Conservation (phyloP, 2,113 vertebrate genomes). For the Isurus oxyrinchus region DNA sequence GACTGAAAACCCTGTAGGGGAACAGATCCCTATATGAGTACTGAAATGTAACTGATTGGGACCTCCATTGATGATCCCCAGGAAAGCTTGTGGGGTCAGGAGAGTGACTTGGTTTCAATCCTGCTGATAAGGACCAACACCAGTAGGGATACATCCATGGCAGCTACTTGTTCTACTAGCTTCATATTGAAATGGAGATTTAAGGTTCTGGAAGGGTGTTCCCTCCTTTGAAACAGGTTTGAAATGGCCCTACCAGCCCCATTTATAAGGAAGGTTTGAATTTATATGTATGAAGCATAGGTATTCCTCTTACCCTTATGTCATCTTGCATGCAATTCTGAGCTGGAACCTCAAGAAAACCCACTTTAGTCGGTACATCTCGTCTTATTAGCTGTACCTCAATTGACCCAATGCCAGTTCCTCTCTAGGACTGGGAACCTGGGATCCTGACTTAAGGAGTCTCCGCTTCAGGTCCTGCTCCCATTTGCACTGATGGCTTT, state of each 20-base stretch:
- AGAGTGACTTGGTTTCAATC: neutral
- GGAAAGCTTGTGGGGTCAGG: neutral
- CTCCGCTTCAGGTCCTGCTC: neutral
- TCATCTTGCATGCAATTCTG: neutral
- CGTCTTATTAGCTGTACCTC: neutral
- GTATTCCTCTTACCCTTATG: neutral
- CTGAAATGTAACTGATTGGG: neutral
- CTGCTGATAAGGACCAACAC: neutral
- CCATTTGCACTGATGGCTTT: neutral
- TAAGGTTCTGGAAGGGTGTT: neutral
- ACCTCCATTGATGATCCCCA: neutral
- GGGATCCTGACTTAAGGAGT: neutral
- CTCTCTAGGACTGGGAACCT: neutral
- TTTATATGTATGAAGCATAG: too few relatives aligned
- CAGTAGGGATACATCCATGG: neutral
- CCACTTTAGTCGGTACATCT: neutral
- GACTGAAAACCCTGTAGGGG: neutral
- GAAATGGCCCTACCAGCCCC: neutral
- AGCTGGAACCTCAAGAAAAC: neutral
- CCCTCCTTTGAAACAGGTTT: neutral
- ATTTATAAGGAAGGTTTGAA: neutral
- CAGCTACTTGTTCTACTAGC: neutral
- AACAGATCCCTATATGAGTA: neutral
- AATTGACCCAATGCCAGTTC: neutral
- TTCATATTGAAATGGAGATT: neutral